Evolutionary conservation across 1,140 invertebrate species (phyloP).

Genomic region (Pinna nobilis): DNA sequence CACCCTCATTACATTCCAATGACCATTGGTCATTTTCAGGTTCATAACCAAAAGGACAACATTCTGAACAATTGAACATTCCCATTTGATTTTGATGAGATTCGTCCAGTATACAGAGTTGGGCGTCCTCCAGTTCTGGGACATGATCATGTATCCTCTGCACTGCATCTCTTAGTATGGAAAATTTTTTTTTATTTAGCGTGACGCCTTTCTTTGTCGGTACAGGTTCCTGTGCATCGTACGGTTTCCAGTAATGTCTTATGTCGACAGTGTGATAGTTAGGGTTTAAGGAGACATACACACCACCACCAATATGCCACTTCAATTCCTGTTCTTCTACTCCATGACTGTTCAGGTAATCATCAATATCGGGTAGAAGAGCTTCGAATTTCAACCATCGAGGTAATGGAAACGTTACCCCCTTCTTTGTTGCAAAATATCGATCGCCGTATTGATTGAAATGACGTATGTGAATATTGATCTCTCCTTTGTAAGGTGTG

Average conservation of each 20-base stretch:
- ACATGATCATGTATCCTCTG: not conserved
- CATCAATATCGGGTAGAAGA: not conserved
- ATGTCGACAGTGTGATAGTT: slow-evolving; percentile 26
- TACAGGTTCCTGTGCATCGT: slow-evolving; percentile 15
- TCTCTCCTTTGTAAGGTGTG: not conserved
- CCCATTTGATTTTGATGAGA: slow-evolving; percentile 17
- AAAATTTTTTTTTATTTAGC: slow-evolving; percentile 19
- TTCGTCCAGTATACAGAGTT: not conserved
- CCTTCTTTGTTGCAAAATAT: not conserved
- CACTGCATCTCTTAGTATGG: not conserved
- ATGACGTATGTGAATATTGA: slow-evolving; percentile 3
- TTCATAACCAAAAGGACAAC: slow-evolving; percentile 13
- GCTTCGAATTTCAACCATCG: slow-evolving; percentile 18
- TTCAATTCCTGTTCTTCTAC: slow-evolving; percentile 2
- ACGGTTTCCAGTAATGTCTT: slow-evolving; percentile 29
- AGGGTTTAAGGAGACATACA: slow-evolving; percentile 18
- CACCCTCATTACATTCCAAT: slow-evolving; percentile 14
- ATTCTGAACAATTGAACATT: slow-evolving; percentile 14
- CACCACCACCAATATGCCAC: slow-evolving; percentile 20
- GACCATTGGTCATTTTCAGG: not conserved
- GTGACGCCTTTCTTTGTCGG: slow-evolving; percentile 28
- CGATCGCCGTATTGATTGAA: not conserved
- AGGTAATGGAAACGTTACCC: slow-evolving; percentile 9
- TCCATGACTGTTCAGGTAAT: not conserved
- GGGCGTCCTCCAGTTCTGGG: slow-evolving; percentile 7